These are phyloP conservation scores for Tuberolachnus salignus DNA, from an alignment of 2,888 invertebrate species.

Conservation along the genomic window DNA sequence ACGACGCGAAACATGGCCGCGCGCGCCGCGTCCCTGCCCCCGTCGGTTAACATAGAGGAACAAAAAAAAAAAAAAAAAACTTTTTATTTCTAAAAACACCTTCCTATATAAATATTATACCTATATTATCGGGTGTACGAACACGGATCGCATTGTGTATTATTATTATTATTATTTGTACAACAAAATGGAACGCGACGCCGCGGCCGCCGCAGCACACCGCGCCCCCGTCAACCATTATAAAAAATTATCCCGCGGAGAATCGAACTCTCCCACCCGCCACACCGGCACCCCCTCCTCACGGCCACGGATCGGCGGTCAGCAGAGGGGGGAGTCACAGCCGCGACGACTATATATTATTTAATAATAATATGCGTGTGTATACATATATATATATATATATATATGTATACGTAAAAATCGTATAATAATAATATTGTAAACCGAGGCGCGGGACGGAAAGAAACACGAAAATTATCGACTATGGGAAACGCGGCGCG, in stretches of 20 bases:
- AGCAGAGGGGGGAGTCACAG: not conserved
- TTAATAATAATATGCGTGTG: too few species aligned
- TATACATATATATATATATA: too few species aligned
- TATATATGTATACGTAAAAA: too few species aligned
- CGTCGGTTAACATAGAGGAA: not conserved
- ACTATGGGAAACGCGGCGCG: conserved; percentile 17
- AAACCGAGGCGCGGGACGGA: not conserved
- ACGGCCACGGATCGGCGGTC: too few species aligned
- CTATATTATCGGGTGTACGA: not conserved
- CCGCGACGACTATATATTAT: not conserved
- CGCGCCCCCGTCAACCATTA: conserved; percentile 3
- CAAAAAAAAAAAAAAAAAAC: too few species aligned
- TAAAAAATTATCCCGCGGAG: conserved; percentile 41
- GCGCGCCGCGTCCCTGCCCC: not conserved
- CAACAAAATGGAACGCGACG: conserved; percentile 39
- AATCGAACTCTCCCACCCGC: conserved; percentile 25
- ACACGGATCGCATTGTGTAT: conserved; percentile 35
- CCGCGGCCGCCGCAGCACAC: too few species aligned
- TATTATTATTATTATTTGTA: conserved; percentile 38
- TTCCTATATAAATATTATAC: too few species aligned
- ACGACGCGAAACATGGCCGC: conserved; percentile 27
- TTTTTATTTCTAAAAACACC: too few species aligned
- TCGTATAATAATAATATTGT: not conserved
- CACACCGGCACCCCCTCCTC: not conserved
- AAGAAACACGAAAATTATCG: conserved; percentile 9